phyloP scores from a whole-genome alignment of 2,113 vertebrate genomes.

The Holacanthus passer region DNA sequence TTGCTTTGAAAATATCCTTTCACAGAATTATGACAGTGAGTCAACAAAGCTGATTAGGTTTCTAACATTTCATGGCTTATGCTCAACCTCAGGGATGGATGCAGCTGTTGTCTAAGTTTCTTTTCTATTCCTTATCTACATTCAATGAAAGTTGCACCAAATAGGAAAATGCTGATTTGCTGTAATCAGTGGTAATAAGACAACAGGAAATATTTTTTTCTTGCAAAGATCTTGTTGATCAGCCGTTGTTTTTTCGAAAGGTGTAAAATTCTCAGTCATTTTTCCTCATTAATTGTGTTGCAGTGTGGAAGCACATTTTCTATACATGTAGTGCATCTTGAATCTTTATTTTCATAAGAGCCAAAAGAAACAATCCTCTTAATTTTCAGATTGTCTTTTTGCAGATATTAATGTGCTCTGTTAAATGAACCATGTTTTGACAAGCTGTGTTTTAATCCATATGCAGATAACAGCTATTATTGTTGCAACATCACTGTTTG shows the following conservation, averaged over 20 bases:
- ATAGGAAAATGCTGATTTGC: neutral
- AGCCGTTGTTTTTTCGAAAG: constrained; percentile 2
- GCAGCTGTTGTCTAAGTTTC: neutral
- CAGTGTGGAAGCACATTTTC: neutral
- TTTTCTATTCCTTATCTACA: neutral
- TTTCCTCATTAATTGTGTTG: neutral
- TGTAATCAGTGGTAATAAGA: neutral
- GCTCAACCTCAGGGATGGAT: neutral
- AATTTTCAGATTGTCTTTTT: neutral
- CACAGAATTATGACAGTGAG: constrained; percentile 27
- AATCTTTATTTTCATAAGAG: neutral
- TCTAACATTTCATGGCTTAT: constrained; percentile 9
- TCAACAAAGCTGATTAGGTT: constrained; percentile 32
- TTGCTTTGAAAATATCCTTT: constrained; percentile 17
- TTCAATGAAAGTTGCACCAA: neutral
- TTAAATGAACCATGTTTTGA: neutral
- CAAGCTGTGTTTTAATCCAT: constrained; percentile 1
- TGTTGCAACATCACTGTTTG: constrained; percentile 4
- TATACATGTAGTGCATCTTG: neutral
- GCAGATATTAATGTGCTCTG: neutral
- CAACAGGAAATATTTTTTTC: neutral
- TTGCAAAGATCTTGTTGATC: neutral
- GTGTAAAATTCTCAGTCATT: neutral
- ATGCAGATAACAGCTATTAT: neutral
- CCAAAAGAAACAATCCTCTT: neutral